phyloP scores from a whole-genome alignment of 2,888 invertebrate genomes.

The Heliothis peltigera region DNA sequence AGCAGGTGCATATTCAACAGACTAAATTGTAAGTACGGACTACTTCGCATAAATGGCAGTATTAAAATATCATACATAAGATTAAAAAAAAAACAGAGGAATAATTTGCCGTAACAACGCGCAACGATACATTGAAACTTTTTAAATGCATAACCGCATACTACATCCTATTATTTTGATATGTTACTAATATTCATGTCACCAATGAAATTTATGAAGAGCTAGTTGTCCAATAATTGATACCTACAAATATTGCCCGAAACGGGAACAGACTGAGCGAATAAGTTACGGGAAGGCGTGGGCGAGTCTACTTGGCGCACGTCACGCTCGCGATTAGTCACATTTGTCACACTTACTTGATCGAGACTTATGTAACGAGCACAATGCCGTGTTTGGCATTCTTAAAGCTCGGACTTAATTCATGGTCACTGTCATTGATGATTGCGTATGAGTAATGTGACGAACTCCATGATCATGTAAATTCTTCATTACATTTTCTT shows the following conservation, averaged over 20 bases:
- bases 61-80: too few relatives aligned
- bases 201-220: too few relatives aligned
- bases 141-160: too few relatives aligned
- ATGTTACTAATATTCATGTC: too few relatives aligned
- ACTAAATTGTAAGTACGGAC: background rate
- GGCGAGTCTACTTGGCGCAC: constrained; percentile 42
- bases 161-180: too few relatives aligned
- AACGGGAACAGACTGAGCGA: constrained; percentile 13
- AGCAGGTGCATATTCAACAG: background rate
- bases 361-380: constrained; percentile 29
- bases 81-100: too few relatives aligned
- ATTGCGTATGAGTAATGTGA: background rate
- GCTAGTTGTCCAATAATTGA: constrained; percentile 9
- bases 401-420: constrained; percentile 31
- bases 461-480: too few relatives aligned
- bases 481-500: too few relatives aligned
- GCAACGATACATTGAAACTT: too few relatives aligned
- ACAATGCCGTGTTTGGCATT: constrained; percentile 38
- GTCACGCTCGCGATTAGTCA: constrained; percentile 37
- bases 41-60: too few relatives aligned
- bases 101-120: too few relatives aligned
- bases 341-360: constrained; percentile 43
- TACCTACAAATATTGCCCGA: constrained; percentile 33
- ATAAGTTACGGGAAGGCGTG: constrained; percentile 49
- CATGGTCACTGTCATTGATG: constrained; percentile 35